Conservation (phyloP, 2,888 invertebrate species). For the Erebia palarica region DNA sequence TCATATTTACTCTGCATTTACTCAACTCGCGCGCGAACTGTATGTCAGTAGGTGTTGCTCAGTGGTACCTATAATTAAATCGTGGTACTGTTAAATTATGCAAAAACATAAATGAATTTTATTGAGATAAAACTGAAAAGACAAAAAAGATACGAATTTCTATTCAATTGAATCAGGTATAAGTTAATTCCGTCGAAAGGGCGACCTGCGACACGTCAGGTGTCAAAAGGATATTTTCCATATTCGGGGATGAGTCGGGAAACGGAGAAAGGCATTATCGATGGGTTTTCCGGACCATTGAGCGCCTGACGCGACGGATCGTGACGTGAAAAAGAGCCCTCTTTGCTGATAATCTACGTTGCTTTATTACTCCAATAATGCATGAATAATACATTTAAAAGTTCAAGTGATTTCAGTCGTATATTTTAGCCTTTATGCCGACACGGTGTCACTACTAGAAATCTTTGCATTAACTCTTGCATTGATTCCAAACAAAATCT, state of each 20-base stretch:
- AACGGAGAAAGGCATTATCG: slow-evolving; percentile 50
- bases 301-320: slow-evolving; percentile 41
- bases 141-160: not conserved
- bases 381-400: slow-evolving; percentile 37
- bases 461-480: no score
- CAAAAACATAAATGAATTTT: not conserved
- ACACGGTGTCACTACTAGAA: not conserved
- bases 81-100: no score
- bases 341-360: slow-evolving; percentile 42
- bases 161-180: slow-evolving; percentile 17
- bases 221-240: slow-evolving; percentile 50
- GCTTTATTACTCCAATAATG: slow-evolving; percentile 47
- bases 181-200: slow-evolving; percentile 28
- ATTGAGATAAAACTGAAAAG: not conserved
- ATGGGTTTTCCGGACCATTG: slow-evolving; percentile 57
- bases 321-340: slow-evolving; percentile 52
- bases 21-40: no score
- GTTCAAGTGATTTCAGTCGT: not conserved
- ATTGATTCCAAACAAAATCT: no score
- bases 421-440: not conserved
- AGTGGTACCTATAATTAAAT: no score
- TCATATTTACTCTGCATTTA: no score
- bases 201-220: slow-evolving; percentile 43
- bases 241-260: slow-evolving; percentile 47
- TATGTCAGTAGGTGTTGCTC: no score